Base-by-base conservation (phyloP, 2,888 invertebrate species). In the Leucophenga maculata region DNA sequence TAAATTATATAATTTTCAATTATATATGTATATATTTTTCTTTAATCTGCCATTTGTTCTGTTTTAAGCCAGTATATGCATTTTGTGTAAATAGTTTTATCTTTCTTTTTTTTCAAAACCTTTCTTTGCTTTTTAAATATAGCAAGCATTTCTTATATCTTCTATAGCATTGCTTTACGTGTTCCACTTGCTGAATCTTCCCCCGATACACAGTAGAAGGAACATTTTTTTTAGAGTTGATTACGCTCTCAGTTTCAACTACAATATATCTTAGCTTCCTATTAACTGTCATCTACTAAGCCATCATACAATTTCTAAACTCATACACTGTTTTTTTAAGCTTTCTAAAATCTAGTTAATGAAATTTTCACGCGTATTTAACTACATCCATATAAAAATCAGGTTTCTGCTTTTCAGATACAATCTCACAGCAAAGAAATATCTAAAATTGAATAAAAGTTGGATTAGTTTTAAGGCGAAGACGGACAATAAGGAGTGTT, bases 391-490 rank as follows among this genome's bases (percentile, higher is more conserved):
- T 72, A 77, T 81, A 81, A 83, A 78, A 83, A 75, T 76, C 77
- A 67, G 59, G 59, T 66, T 68, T 46, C 62, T 46, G 62, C 62
- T 64, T 46, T 60, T 64, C 46, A 64, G 68, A 59, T 74, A 80
- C 80, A 83, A 80, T 85, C 86, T 88, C 88, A 88, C 88, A 88
- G 88, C 86, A 88, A 84, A 77, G 88, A 88, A 82, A 88, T 81
- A 83, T 86, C 86, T 85, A 69, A 65, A 18, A 59, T 50, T 20
- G 16, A 69, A 62, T 57, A 44, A 8, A 50, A 44, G 65, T 65
- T 11, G 16, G 8, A 22, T 57, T 4, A 62, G 39, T 14, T 18
- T 48, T 14, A 69, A n/a, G 67, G 66, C 57, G 6, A 32, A 11
- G 13, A 55, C 22, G 11, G 8, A 22, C 26, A 14, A 9, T 18